Evolutionary conservation across 2,888 invertebrate genomes (phyloP).

Genomic region (Eretmocerus hayati): DNA sequence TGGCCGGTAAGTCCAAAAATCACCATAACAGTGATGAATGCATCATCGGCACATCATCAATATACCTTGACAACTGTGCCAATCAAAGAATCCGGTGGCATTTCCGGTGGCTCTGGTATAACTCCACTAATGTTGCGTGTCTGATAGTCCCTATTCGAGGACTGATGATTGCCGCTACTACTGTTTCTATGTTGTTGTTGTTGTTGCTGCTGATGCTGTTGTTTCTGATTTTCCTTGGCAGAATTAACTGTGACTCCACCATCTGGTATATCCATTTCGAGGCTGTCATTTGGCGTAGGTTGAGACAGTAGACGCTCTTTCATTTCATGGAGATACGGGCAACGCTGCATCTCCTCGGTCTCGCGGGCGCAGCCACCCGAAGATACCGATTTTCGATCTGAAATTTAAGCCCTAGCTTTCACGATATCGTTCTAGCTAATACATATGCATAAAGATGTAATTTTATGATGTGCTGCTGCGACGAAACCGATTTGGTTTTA

Average conservation of each 20-base stretch:
- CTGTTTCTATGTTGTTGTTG: conserved; percentile 10
- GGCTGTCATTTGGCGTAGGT: conserved; percentile 57
- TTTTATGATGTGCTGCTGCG: too few species aligned
- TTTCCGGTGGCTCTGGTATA: conserved; percentile 45
- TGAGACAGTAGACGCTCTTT: conserved; percentile 81
- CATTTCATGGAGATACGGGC: conserved; percentile 90
- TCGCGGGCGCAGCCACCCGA: conserved; percentile 11
- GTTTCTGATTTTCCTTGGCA: not conserved
- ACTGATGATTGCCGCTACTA: conserved; percentile 46
- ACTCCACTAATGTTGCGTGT: conserved; percentile 48
- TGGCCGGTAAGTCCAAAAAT: too few species aligned
- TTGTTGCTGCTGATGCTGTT: not conserved
- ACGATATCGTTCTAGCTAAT: too few species aligned
- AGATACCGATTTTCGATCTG: too few species aligned
- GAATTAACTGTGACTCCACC: conserved; percentile 45
- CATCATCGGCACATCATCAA: too few species aligned
- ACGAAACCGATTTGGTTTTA: too few species aligned
- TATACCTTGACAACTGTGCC: conserved; percentile 82
- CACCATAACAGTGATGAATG: too few species aligned
- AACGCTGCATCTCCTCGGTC: conserved; percentile 65
- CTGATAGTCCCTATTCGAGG: too few species aligned
- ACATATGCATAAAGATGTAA: too few species aligned
- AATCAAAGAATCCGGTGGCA: conserved; percentile 62
- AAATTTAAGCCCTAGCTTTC: too few species aligned
- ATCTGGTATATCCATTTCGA: conserved; percentile 56